Evolutionary conservation across 2,797 vertebrate species (phyloP), one percentile per base, ranked within the genome.

Genomic region (Ctenopoma multispine): DNA sequence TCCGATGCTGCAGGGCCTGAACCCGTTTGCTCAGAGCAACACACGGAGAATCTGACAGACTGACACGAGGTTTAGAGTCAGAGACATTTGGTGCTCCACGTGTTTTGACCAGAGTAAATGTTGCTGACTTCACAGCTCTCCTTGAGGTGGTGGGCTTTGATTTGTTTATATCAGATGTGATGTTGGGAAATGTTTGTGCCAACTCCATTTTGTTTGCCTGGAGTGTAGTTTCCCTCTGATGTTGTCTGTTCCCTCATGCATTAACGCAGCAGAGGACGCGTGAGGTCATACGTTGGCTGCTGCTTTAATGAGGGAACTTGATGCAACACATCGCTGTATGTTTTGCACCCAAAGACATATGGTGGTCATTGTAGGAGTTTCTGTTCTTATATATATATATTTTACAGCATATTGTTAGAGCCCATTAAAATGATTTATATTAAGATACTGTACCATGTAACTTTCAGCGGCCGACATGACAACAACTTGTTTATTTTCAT

Each of bases 1-100:
- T 68, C 14, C 6, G 36, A 60, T 58, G 76, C 75, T 83, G 80
- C 70, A n/a, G 49, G 79, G 77, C 67, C 69, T 79, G 63, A 87
- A 75, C 50, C 47, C 5, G 11, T 59, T 72, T 57, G 56, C 51
- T 3, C 58, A 49, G 48, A 43, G 4, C 38, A 24, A 5, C 40
- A 5, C 47, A 40, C 49, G 3, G 55, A 44, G 47, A 21, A 24
- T 20, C 60, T 24, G 70, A 70, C 63, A 36, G 61, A 48, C 68
- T 54, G 77, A 76, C 78, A 49, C 55, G 9, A 9, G 23, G 69
- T 70, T 67, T 38, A 7, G 17, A 63, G 66, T 73, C 65, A 58
- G 1, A 79, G 51, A 58, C 48, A 13, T 76, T 71, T 54, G 71
- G 53, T 7, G 21, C 53, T 34, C 13, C 21, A 6, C 62, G 24